These are phyloP conservation scores for Dicrurus megarhynchus DNA, from an alignment of 2,113 vertebrate species.

Conservation along the genomic window DNA sequence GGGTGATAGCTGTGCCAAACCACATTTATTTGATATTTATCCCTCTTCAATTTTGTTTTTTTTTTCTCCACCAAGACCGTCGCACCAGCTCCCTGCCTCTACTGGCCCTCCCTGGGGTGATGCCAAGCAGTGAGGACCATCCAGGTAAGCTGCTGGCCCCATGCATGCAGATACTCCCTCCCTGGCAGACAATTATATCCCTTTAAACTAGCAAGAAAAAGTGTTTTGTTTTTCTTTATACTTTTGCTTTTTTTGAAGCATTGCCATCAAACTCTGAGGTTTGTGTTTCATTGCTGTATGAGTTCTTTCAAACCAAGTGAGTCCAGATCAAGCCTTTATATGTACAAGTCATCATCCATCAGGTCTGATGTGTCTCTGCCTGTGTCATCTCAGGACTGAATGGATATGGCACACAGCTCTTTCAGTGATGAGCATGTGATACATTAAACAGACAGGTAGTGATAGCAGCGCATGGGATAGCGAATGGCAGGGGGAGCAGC, in stretches of 20 bases:
- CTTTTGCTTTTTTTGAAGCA: background rate
- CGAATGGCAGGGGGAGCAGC: background rate
- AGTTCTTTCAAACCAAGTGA: background rate
- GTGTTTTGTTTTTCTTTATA: background rate
- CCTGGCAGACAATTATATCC: background rate
- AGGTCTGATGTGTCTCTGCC: background rate
- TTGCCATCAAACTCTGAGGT: too few species aligned
- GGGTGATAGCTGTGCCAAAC: background rate
- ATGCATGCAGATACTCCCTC: background rate
- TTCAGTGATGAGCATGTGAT: background rate
- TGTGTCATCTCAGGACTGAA: background rate
- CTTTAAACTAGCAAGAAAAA: background rate
- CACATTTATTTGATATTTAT: background rate
- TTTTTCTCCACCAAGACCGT: conserved; percentile 36
- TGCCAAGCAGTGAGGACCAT: background rate
- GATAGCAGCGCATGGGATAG: background rate
- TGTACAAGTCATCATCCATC: background rate
- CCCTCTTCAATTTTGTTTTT: background rate
- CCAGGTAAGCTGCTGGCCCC: background rate
- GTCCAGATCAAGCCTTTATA: background rate
- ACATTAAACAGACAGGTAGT: background rate
- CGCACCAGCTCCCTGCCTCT: conserved; percentile 35
- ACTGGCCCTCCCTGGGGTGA: background rate
- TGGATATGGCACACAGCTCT: background rate
- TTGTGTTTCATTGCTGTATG: background rate